A percentile compares a stretch with the other conserved stretches of the same genome.
phyloP scores from a whole-genome alignment of 2,888 invertebrate genomes.

The Germaria angustata region DNA sequence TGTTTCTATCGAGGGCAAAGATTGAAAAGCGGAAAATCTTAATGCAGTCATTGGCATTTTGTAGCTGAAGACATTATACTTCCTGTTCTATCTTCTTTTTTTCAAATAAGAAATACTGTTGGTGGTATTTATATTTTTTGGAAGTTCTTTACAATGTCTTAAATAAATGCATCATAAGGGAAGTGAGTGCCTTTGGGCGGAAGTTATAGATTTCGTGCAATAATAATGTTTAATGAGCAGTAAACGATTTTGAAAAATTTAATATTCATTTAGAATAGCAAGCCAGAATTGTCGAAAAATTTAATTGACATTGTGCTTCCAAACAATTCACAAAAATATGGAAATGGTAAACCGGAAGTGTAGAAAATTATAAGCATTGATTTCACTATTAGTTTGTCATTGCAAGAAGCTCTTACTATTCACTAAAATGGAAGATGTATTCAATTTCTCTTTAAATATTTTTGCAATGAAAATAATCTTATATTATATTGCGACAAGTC shows the following conservation, averaged over 20 bases:
- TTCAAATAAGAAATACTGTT: not conserved
- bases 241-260: not conserved
- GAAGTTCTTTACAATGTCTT: not conserved
- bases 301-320: no score
- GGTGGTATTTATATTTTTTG: not conserved
- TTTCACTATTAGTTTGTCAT: no score
- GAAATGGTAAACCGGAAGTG: no score
- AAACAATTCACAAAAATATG: no score
- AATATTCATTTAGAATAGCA: no score
- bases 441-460: no score
- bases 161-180: constrained; percentile 28
- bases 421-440: no score
- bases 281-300: no score
- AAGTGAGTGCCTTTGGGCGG: constrained; percentile 20
- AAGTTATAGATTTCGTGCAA: constrained; percentile 6
- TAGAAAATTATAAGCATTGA: no score
- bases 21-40: constrained; percentile 31
- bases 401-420: no score
- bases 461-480: no score
- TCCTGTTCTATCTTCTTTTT: constrained; percentile 33
- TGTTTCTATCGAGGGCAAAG: not conserved
- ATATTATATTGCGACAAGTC: no score
- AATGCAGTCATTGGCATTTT: constrained; percentile 61
- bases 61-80: constrained; percentile 47
- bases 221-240: constrained; percentile 2